A percentile compares a stretch with the other conserved stretches of the same genome.
Conservation (phyloP, 2,888 invertebrate genomes). For the Himalopsyche anomala region DNA sequence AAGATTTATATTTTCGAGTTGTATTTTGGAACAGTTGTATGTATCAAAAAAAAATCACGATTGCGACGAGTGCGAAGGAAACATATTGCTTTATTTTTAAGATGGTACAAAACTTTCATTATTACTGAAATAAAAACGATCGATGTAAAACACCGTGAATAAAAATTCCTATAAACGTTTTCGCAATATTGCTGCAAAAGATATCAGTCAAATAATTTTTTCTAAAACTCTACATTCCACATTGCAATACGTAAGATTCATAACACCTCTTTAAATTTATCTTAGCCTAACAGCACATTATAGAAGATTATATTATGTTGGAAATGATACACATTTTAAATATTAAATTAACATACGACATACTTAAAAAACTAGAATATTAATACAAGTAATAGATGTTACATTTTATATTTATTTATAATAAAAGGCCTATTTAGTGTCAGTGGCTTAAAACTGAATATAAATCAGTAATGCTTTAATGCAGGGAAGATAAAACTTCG, state of each 20-base stretch:
- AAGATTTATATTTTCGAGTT: neutral
- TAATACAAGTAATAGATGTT: slow-evolving; percentile 39
- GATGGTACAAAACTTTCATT: neutral
- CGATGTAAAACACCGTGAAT: neutral
- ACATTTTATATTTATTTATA: slow-evolving; percentile 44
- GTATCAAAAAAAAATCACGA: neutral
- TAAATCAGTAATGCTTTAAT: slow-evolving; percentile 25
- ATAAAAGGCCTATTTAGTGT: slow-evolving; percentile 49
- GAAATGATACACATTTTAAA: slow-evolving; percentile 42
- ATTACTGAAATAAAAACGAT: neutral
- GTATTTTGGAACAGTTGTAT: no score
- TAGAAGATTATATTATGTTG: slow-evolving; percentile 45
- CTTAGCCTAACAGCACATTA: slow-evolving; percentile 41
- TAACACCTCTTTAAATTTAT: slow-evolving; percentile 44
- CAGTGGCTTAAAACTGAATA: slow-evolving; percentile 47
- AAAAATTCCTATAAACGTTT: slow-evolving; percentile 27
- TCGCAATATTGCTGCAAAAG: slow-evolving; percentile 43
- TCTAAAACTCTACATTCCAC: slow-evolving; percentile 40
- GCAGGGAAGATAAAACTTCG: slow-evolving; percentile 26
- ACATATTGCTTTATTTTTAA: slow-evolving; percentile 33
- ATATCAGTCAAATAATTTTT: slow-evolving; percentile 45
- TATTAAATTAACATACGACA: slow-evolving; percentile 45
- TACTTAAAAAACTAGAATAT: slow-evolving; percentile 49
- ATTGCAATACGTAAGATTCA: slow-evolving; percentile 41
- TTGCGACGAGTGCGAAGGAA: neutral